These are phyloP conservation scores for Drosophila virilis DNA, from an alignment of 1,140 invertebrate genomes.

Conservation along the genomic window DNA sequence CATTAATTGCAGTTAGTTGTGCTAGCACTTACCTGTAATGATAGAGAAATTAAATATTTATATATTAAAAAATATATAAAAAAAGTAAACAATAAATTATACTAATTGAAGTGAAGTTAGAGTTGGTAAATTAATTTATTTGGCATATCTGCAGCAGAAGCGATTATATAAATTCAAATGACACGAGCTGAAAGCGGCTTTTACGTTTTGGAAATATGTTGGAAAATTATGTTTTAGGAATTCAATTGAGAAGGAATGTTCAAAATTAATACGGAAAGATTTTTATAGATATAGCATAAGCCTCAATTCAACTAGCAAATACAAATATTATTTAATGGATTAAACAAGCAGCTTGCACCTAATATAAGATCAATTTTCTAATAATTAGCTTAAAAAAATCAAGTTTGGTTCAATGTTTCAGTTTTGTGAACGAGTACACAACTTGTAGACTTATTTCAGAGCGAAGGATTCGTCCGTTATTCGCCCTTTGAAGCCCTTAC, in stretches of 20 bases:
- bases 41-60: slow-evolving; percentile 25
- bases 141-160: too few species aligned
- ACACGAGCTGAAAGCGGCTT: not conserved
- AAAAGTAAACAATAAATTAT: not conserved
- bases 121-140: not conserved
- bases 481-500: slow-evolving; percentile 22
- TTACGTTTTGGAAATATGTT: too few species aligned
- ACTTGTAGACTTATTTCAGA: not conserved
- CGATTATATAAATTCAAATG: not conserved
- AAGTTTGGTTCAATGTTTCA: too few species aligned
- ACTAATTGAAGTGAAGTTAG: not conserved
- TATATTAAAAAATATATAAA: not conserved
- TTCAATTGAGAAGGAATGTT: too few species aligned
- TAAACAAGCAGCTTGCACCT: too few species aligned
- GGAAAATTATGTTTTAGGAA: too few species aligned
- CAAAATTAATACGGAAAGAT: too few species aligned
- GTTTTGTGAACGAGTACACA: not conserved
- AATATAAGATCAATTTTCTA: too few species aligned
- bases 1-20: slow-evolving; percentile 33
- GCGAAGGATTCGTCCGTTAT: slow-evolving; percentile 22
- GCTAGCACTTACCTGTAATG: slow-evolving; percentile 33
- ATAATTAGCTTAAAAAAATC: too few species aligned
- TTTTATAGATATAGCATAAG: too few species aligned
- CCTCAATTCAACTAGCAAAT: too few species aligned
- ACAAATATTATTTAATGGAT: too few species aligned